phyloP scores from a whole-genome alignment of 1,140 invertebrate genomes.

The Plodia interpunctella region DNA sequence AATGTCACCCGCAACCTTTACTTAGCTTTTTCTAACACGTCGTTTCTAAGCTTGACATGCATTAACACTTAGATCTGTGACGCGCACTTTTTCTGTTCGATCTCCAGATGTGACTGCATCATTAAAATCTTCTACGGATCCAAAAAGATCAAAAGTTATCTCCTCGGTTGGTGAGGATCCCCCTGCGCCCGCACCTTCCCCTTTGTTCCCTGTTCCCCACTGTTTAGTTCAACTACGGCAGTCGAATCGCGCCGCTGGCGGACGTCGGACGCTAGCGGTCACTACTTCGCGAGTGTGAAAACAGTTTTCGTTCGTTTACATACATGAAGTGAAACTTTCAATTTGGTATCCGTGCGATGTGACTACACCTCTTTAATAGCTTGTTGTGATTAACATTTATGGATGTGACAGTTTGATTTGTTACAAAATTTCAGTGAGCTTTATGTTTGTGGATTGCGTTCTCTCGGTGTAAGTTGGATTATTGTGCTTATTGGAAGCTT shows the following conservation, averaged over 20 bases:
- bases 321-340: constrained; percentile 59
- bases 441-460: constrained; percentile 48
- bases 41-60: constrained; percentile 71
- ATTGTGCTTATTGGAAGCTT: constrained; percentile 6
- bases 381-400: constrained; percentile 26
- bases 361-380: constrained; percentile 33
- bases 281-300: constrained; percentile 48
- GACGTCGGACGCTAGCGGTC: constrained; percentile 31
- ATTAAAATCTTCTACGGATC: constrained; percentile 72
- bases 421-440: constrained; percentile 32
- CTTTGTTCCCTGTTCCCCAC: constrained; percentile 51
- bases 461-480: constrained; percentile 45
- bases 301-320: constrained; percentile 61
- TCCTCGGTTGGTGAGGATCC: constrained; percentile 55
- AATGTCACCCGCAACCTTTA: constrained; percentile 66
- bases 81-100: constrained; percentile 62
- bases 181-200: constrained; percentile 25
- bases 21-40: constrained; percentile 64
- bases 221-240: constrained; percentile 39
- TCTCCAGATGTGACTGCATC: constrained; percentile 68
- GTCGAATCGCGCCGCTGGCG: constrained; percentile 49
- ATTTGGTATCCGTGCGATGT: constrained; percentile 54
- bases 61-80: constrained; percentile 69
- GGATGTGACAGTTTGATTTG: constrained; percentile 45
- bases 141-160: constrained; percentile 76